Conservation (phyloP, 2,888 invertebrate species). For the Andrena hattorfiana region DNA sequence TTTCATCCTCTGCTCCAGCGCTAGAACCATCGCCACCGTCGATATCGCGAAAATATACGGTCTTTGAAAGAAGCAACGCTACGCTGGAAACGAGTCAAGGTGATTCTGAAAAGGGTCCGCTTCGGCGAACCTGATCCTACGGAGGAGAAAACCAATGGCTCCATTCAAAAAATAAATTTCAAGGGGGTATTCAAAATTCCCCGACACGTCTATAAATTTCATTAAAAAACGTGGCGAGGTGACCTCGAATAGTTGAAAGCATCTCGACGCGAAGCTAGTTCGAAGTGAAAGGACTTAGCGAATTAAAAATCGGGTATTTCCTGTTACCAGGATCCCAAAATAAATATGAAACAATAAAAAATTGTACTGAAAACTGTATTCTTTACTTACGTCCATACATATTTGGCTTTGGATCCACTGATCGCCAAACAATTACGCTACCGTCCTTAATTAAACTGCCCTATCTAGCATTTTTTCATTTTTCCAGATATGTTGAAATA, state of each 20-base stretch:
- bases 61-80: neutral
- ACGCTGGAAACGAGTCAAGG: constrained; percentile 10
- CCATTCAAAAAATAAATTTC: neutral
- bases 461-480: too few relatives aligned
- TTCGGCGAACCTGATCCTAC: neutral
- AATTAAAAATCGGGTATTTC: too few relatives aligned
- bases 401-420: neutral
- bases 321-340: too few relatives aligned
- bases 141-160: neutral
- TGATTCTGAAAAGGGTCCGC: constrained; percentile 27
- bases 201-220: neutral
- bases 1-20: neutral
- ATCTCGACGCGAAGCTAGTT: too few relatives aligned
- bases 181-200: constrained; percentile 2
- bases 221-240: neutral
- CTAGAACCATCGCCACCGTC: neutral
- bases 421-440: neutral
- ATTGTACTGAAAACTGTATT: too few relatives aligned
- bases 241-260: neutral
- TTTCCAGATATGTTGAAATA: too few relatives aligned
- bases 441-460: too few relatives aligned
- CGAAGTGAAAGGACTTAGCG: too few relatives aligned
- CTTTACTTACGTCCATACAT: too few relatives aligned
- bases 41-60: neutral
- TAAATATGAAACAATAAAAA: too few relatives aligned